Evolutionary conservation across 2,113 vertebrate species (phyloP).

Genomic region (Limnothrissa miodon): DNA sequence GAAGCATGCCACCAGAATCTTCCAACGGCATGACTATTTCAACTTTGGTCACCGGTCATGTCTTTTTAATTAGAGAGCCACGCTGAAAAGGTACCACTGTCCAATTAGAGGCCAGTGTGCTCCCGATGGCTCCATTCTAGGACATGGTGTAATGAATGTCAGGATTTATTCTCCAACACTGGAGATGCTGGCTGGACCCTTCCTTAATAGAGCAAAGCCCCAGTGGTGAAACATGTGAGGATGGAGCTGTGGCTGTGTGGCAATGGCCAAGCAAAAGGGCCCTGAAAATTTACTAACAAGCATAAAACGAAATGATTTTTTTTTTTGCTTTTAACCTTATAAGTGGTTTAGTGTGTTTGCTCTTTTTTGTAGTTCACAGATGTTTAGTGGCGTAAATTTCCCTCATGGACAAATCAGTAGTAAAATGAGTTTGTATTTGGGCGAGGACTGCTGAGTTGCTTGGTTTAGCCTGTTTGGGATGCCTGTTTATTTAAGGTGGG

Average conservation of each 20-base stretch:
- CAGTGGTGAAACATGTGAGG: background rate
- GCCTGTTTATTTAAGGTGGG: background rate
- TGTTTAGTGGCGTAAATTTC: background rate
- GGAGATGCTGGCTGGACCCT: background rate
- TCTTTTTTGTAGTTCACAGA: slow-evolving; percentile 3
- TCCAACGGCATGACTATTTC: background rate
- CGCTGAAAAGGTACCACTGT: background rate
- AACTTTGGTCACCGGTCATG: slow-evolving; percentile 26
- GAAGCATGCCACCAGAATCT: slow-evolving; percentile 6
- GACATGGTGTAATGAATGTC: slow-evolving; percentile 6
- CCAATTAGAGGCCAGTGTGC: background rate
- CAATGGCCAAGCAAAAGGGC: background rate
- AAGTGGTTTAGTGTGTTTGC: background rate
- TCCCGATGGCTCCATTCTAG: background rate
- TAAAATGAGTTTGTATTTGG: background rate
- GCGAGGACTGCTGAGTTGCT: background rate
- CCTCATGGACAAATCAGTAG: background rate
- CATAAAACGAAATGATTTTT: slow-evolving; percentile 3
- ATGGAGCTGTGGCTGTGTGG: background rate
- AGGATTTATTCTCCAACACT: background rate
- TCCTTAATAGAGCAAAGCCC: background rate
- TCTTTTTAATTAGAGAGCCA: slow-evolving; percentile 46
- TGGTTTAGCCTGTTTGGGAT: background rate
- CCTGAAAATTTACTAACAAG: slow-evolving; percentile 12
- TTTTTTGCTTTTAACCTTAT: background rate